Base-by-base conservation (phyloP, 2,797 vertebrate genomes). In the Odontamblyopus rebecca region DNA sequence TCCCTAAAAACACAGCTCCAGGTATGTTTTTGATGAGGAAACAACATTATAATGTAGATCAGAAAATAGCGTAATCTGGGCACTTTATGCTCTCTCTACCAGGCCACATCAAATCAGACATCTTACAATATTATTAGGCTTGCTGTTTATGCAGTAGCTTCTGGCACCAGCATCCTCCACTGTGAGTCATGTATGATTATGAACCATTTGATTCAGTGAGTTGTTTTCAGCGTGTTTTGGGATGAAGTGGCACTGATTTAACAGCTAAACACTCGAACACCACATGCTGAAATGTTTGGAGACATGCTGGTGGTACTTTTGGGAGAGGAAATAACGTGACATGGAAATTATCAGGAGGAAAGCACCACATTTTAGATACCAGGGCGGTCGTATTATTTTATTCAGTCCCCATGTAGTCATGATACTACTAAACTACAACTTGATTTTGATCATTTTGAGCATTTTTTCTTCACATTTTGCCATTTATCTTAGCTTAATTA, bases 121-220 rank as follows among this genome's bases (percentile, higher is more conserved):
- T 63, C 62, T 73, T 15, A 32, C 32, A 66, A 77, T 68, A 48
- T 80, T 67, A 61, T 12, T 69, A 18, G 56, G 27, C 67, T 18
- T 50, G 30, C 67, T 50, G 30, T 70, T 76, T 73, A 72, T 67
- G 71, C 53, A 56, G 77, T 70, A 69, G 54, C 30, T 41, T 64
- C 66, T 9, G n/a, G 79, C 63, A 59, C 70, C 48, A 71, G 29
- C 26, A 57, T 54, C 61, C 57, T 69, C 66, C 50, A 71, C 61
- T 68, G 73, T 71, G 61, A 50, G 63, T 78, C 12, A 56, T 6
- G 61, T 75, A 78, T 74, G n/a, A 78, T 27, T 69, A 71, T 62
- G 64, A 27, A 64, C 38, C 23, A 64, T 64, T 64, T 56, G 6
- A 19, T 60, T 26, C 0, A 0, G 44, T 29, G 15, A 50, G n/a